Evolutionary conservation across 1,140 invertebrate species (phyloP), one percentile per base, ranked within the genome.

Genomic region (Rhyacophila brunnea): DNA sequence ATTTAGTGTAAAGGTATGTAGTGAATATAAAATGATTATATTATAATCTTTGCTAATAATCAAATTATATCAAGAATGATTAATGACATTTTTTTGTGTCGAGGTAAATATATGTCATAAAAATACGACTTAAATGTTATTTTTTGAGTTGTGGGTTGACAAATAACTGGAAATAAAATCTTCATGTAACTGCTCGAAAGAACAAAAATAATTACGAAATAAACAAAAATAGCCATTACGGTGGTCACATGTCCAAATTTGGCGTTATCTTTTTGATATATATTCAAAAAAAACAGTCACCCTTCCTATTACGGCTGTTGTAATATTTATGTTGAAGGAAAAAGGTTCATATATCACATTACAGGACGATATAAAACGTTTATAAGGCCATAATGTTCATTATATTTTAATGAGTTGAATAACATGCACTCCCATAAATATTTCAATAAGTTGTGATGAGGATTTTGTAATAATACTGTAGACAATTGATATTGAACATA

Each of bases 321-420:
- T 44, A 43, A 42, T 51, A 50, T 58, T 58, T 48, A 58, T 58
- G 48, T 32, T 13, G 13, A 1, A 17, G 46, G 36, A 43, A 45
- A 43, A 51, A 14, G 28, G 18, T 19, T 32, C 28, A 59, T 52
- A 59, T 46, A 45, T 58, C 48, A 58, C 42, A 50, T 50, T 35
- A 40, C 28, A 15, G 20, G 44, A 19, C 49, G 40, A 18, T 17
- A 13, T 52, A 40, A 52, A 52, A 38, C 23, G 35, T 52, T 52
- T 53, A 59, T 46, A 52, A 47, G 44, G 18, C 57, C 49, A 59
- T 59, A 59, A 59, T 51, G 20, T 48, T 48, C 38, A 59, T 59
- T 59, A 59, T 44, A 20, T 45, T 52, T 47, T 20, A 14, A 40
- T 19, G 44, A n/a, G 44, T 5, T 46, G 7, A 18, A 19, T 46